Evolutionary conservation across 2,797 vertebrate species (phyloP).

Genomic region (Poecilia picta): DNA sequence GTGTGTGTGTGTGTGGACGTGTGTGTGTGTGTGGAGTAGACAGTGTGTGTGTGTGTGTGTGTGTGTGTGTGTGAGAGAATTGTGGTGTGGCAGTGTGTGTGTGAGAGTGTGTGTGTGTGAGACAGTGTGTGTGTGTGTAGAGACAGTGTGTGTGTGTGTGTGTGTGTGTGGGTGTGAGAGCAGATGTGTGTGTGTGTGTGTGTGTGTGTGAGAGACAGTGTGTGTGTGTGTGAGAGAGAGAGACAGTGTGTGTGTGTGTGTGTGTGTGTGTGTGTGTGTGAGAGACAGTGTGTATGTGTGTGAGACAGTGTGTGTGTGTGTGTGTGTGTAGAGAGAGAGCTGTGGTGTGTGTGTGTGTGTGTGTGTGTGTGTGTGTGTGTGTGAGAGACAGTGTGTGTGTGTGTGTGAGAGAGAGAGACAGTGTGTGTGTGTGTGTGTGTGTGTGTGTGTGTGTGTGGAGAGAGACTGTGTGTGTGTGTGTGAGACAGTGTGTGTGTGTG

Average conservation of each 20-base stretch:
- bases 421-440: not conserved
- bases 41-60: no score
- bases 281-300: no score
- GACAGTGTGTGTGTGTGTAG: no score
- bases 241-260: not conserved
- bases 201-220: not conserved
- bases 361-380: not conserved
- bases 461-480: not conserved
- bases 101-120: not conserved
- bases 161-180: not conserved
- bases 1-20: no score
- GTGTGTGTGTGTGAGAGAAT: not conserved
- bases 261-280: not conserved
- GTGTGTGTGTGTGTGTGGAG: no score
- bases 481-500: no score
- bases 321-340: no score
- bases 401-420: no score
- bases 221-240: no score
- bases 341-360: not conserved
- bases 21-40: not conserved
- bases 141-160: not conserved
- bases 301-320: not conserved
- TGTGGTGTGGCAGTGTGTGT: no score
- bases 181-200: no score
- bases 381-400: not conserved